A percentile compares a stretch with the other conserved stretches of the same genome.
phyloP scores from a whole-genome alignment of 2,113 vertebrate species.

The Ranitomeya variabilis region DNA sequence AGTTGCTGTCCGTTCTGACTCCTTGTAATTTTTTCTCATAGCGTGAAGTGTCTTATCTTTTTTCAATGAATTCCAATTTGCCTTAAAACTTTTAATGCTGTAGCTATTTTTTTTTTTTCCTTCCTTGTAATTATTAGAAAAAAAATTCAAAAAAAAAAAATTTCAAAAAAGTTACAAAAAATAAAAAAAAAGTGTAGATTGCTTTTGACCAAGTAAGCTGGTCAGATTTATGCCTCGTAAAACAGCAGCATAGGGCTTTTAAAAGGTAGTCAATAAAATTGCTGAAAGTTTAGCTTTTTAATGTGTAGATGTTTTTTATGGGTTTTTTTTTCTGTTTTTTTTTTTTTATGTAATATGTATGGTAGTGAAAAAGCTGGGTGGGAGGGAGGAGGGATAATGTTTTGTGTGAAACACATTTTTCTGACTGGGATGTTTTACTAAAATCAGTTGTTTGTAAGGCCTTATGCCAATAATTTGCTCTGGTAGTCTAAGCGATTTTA shows the following conservation, averaged over 20 bases:
- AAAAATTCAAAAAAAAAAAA: background rate
- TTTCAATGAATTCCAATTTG: slow-evolving; percentile 88
- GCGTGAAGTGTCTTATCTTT: slow-evolving; percentile 86
- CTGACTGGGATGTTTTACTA: slow-evolving; percentile 84
- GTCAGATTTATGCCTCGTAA: slow-evolving; percentile 85
- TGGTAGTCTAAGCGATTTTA: slow-evolving; percentile 86
- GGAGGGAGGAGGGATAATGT: slow-evolving; percentile 66
- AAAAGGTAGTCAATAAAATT: slow-evolving; percentile 87
- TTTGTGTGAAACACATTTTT: slow-evolving; percentile 87
- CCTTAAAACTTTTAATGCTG: slow-evolving; percentile 93
- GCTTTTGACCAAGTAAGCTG: slow-evolving; percentile 82
- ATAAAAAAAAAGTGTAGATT: slow-evolving; percentile 76
- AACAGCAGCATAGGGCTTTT: slow-evolving; percentile 88
- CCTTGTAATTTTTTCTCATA: slow-evolving; percentile 80
- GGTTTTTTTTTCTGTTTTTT: slow-evolving; percentile 85
- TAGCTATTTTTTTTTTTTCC: slow-evolving; percentile 82
- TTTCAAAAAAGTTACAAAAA: background rate
- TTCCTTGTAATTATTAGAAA: slow-evolving; percentile 80
- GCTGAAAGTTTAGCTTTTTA: slow-evolving; percentile 84
- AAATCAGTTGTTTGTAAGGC: slow-evolving; percentile 87
- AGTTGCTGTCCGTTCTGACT: slow-evolving; percentile 80
- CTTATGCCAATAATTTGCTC: slow-evolving; percentile 77
- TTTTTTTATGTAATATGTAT: slow-evolving; percentile 82
- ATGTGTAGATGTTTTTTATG: slow-evolving; percentile 73
- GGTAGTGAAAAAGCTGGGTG: slow-evolving; percentile 78